Base-by-base conservation (phyloP, 2,797 vertebrate species). In the Eremophila alpestris region DNA sequence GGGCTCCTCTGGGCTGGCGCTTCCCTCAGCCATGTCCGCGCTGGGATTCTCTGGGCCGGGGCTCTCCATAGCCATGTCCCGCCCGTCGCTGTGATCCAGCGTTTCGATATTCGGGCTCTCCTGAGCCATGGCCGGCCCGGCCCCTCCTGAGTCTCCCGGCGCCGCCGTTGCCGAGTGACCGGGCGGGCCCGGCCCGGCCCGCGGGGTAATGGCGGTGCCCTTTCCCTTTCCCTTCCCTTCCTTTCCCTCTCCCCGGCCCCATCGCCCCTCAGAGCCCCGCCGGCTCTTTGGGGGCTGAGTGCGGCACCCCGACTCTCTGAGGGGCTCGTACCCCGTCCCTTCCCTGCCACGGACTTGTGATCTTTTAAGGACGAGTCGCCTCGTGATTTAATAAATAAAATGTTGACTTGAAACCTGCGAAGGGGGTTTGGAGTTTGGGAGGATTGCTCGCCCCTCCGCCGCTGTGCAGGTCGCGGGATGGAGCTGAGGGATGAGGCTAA, bases 231-330 rank as follows among this genome's bases (percentile, higher is more conserved):
- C 38, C 38, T 38, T 38, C 41, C 41, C 14, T 14, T 16, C 6
- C 4, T 0, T 11, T 11, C 1, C 27, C 29, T 5, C 2, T 1
- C 6, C 13, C 9, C 6, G 5, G 5, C 3, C 17, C 36, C 49
- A 38, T 64, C 30, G 18, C 24, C 34, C 17, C 34, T 26, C 65
- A 49, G 20, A 16, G 6, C 9, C 13, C 22, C 7, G 23, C 22
- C 10, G 7, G 13, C 7, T 15, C 32, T 3, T 5, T 16, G 40
- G 20, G 13, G 13, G 15, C 34, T 18, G 63, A 41, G 17, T 12
- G 34, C 20, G 2, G 16, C 22, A 12, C 12, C 7, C 27, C 11
- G 5, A 4, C 3, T 4, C 10, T 60, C n/a, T 23, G 4, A 16
- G 34, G 11, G 12, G 7, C 16, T n/a, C 6, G 0, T n/a, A 19